A percentile compares a stretch with the other conserved stretches of the same genome.
phyloP scores from a whole-genome alignment of 2,888 invertebrate species.

The Polylopha cassiicola region DNA sequence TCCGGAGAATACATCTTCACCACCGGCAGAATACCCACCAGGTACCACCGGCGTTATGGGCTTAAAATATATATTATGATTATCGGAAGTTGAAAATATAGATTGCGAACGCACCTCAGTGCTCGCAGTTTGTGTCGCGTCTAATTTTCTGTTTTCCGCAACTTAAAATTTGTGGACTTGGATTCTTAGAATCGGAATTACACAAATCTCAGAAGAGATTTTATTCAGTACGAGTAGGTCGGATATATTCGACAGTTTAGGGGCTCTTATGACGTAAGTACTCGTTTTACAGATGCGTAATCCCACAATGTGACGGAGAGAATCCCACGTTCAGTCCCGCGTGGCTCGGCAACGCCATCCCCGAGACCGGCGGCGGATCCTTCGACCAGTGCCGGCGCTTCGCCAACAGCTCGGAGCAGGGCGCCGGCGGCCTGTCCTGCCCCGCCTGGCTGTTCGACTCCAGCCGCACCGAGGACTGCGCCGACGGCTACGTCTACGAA shows the following conservation, averaged over 20 bases:
- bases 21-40: constrained; percentile 59
- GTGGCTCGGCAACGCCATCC: constrained; percentile 57
- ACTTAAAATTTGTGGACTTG: too few species aligned
- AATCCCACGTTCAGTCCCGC: constrained; percentile 45
- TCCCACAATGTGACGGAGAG: constrained; percentile 51
- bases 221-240: too few species aligned
- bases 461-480: constrained; percentile 44
- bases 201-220: too few species aligned
- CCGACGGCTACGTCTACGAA: constrained; percentile 53
- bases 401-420: constrained; percentile 31
- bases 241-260: too few species aligned
- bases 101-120: too few species aligned
- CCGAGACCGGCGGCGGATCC: constrained; percentile 33
- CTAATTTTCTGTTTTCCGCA: too few species aligned
- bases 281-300: constrained; percentile 50
- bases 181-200: too few species aligned
- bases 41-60: constrained; percentile 33
- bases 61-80: neutral
- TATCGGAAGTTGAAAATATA: too few species aligned
- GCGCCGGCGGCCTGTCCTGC: constrained; percentile 35
- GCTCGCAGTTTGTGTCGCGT: too few species aligned
- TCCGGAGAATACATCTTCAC: constrained; percentile 68
- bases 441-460: constrained; percentile 54
- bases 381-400: constrained; percentile 55
- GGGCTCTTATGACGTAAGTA: too few species aligned